phyloP scores from a whole-genome alignment of 2,797 vertebrate genomes.

The Cryptoblepharus egeriae region DNA sequence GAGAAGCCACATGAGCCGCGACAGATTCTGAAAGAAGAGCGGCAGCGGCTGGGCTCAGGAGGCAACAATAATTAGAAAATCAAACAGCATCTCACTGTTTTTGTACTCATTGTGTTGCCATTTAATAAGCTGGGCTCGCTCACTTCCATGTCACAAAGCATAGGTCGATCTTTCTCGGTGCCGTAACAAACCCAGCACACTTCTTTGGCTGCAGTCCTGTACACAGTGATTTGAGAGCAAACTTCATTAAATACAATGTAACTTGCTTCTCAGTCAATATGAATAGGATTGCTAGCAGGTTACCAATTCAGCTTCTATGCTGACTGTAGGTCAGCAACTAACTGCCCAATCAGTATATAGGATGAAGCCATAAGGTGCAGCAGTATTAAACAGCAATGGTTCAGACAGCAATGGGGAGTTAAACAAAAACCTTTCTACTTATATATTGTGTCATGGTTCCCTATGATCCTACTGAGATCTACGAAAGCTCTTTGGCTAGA shows the following conservation, averaged over 20 bases:
- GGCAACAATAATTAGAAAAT: slow-evolving; percentile 88
- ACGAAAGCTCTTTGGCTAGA: too few species aligned
- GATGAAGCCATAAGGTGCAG: too few species aligned
- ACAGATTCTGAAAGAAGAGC: slow-evolving; percentile 70
- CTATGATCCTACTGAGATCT: too few species aligned
- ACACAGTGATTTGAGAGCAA: slow-evolving; percentile 70
- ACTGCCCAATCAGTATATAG: neutral
- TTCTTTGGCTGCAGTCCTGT: neutral
- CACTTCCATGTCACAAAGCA: slow-evolving; percentile 39
- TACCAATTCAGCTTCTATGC: slow-evolving; percentile 24
- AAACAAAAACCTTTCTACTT: too few species aligned
- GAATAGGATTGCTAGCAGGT: slow-evolving; percentile 63
- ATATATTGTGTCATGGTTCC: too few species aligned
- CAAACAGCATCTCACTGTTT: slow-evolving; percentile 83
- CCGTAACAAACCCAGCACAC: slow-evolving; percentile 26
- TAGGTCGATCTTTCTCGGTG: slow-evolving; percentile 23
- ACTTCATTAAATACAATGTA: too few species aligned
- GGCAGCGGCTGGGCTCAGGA: slow-evolving; percentile 71
- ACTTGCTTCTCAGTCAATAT: too few species aligned
- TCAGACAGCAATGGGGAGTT: too few species aligned
- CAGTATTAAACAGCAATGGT: too few species aligned
- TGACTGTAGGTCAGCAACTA: neutral
- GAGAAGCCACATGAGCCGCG: slow-evolving; percentile 70
- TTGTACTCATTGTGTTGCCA: slow-evolving; percentile 79
- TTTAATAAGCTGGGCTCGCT: slow-evolving; percentile 58